A percentile compares a stretch with the other conserved stretches of the same genome.
These are phyloP conservation scores for Hypocryptadius cinnamomeus DNA, from an alignment of 2,113 vertebrate species.

Conservation along the genomic window DNA sequence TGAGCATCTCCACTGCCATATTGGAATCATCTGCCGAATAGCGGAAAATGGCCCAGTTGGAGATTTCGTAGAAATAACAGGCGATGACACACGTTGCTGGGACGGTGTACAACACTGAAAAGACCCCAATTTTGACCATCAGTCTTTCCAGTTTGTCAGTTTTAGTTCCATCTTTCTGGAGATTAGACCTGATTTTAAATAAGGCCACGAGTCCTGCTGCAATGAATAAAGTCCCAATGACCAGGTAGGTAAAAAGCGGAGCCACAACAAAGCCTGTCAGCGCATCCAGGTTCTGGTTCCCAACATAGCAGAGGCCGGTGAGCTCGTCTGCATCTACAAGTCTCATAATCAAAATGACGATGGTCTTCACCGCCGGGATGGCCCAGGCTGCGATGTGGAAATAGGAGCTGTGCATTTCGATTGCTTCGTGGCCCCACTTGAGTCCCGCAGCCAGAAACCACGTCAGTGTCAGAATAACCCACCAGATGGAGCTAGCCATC, in stretches of 20 bases:
- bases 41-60: constrained; percentile 89
- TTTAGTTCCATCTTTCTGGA: constrained; percentile 97
- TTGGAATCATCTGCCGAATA: constrained; percentile 86
- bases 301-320: constrained; percentile 93
- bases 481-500: constrained; percentile 99
- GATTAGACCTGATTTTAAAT: constrained; percentile 97
- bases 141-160: constrained; percentile 96
- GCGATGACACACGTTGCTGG: constrained; percentile 95
- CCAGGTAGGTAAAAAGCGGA: constrained; percentile 92
- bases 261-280: constrained; percentile 96
- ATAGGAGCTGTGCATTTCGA: constrained; percentile 99
- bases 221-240: constrained; percentile 95
- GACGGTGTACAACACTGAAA: constrained; percentile 97
- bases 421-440: constrained; percentile 98
- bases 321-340: constrained; percentile 93
- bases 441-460: constrained; percentile 98
- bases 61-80: constrained; percentile 97
- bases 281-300: constrained; percentile 92
- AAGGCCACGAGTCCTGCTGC: constrained; percentile 92
- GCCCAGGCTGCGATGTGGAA: constrained; percentile 99
- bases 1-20: constrained; percentile 94
- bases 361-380: constrained; percentile 96
- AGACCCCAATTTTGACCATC: constrained; percentile 98
- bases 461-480: constrained; percentile 96
- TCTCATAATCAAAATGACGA: constrained; percentile 97